Percentiles rank a stretch among this genome's conserved stretches.
phyloP scores from a whole-genome alignment of 2,888 invertebrate species.

The Eumerus sabulonum region DNA sequence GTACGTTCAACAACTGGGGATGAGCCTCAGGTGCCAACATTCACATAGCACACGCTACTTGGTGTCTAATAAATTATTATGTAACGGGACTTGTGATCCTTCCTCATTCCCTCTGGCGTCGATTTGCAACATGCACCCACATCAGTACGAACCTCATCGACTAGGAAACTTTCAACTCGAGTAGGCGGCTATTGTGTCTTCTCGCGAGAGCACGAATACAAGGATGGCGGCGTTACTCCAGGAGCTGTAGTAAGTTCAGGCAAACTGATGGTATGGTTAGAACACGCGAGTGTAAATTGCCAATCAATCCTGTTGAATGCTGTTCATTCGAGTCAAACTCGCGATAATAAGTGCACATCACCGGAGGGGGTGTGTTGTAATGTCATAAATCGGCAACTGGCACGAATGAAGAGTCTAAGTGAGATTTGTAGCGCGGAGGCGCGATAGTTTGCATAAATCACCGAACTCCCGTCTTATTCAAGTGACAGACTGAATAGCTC shows the following conservation, averaged over 20 bases:
- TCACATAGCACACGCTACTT: conserved; percentile 44
- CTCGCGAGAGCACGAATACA: conserved; percentile 12
- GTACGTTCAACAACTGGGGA: neutral
- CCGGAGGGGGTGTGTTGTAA: conserved; percentile 50
- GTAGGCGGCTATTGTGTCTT: conserved; percentile 44
- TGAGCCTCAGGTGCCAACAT: conserved; percentile 28
- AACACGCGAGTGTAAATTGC: conserved; percentile 61
- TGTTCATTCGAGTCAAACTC: neutral
- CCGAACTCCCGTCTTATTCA: neutral
- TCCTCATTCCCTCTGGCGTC: too few species aligned
- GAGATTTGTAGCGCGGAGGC: conserved; percentile 31
- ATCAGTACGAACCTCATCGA: conserved; percentile 3
- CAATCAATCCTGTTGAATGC: conserved; percentile 54
- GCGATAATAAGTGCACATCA: conserved; percentile 15
- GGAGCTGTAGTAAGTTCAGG: conserved; percentile 22
- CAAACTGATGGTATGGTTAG: conserved; percentile 30
- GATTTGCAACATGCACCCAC: too few species aligned
- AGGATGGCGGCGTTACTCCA: conserved; percentile 23
- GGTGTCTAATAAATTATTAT: conserved; percentile 57
- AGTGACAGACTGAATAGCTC: neutral
- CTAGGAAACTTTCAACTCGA: conserved; percentile 52
- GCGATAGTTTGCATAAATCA: conserved; percentile 62
- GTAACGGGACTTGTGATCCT: conserved; percentile 62
- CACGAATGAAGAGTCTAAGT: conserved; percentile 14
- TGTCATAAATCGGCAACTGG: conserved; percentile 55